Evolutionary conservation across 2,888 invertebrate species (phyloP), one percentile per base, ranked within the genome.

Genomic region (Halocaridina rubra): DNA sequence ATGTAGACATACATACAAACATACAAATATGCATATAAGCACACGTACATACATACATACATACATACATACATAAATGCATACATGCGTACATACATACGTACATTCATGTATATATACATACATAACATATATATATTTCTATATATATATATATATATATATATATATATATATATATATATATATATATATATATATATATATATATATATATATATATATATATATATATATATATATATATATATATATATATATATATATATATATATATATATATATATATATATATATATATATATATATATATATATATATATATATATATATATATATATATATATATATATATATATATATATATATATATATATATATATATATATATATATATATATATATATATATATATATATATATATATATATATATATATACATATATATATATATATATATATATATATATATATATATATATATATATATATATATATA

Each of bases 121-220:
- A 61, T 61, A 61, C 19, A 61, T 61, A 61, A 61, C n/a, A 61
- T 22, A 61, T 61, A 61, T 61, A 61, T 61, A 61, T 61, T 13
- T 61, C 7, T 61, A 61, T 61, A 61, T 61, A 61, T 61, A 61
- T 61, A 61, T 61, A n/a, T 22, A n/a, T 61, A 61, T 61, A 22
- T 61, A 61, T 61, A 61, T 61, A 61, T 61, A 61, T 61, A 61
- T 61, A 61, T 61, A 61, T 61, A 61, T 61, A 61, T 61, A 61
- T 61, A 61, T 61, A 61, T 61, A 61, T 61, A 61, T 61, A 61
- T 61, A 61, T 61, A 61, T 61, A 61, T 61, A 61, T 61, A 61
- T 61, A 61, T 61, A n/a, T 61, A n/a, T 61, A n/a, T 61, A n/a
- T 61, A n/a, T 61, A n/a, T 61, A 61, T 61, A n/a, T 61, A 61